These are phyloP conservation scores for Cephalopterus ornatus DNA, from an alignment of 2,113 vertebrate genomes.

Conservation along the genomic window DNA sequence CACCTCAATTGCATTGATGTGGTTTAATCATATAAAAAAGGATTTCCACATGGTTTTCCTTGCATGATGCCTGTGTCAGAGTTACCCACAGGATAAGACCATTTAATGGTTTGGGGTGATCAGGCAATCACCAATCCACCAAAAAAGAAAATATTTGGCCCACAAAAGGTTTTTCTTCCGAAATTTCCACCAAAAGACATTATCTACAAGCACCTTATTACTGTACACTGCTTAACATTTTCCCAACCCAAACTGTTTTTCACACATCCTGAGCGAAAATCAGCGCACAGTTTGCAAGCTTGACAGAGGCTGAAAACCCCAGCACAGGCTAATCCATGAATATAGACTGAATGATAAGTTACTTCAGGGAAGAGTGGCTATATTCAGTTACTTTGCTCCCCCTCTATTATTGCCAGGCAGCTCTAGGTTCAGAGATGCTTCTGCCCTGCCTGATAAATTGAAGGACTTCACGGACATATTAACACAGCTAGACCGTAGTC, in stretches of 20 bases:
- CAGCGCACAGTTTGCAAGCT: not conserved
- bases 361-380: not conserved
- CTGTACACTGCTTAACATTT: not conserved
- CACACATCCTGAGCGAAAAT: not conserved
- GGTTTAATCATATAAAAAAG: not conserved
- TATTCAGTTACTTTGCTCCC: not conserved
- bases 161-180: not conserved
- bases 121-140: not conserved
- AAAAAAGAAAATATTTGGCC: not conserved
- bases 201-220: not conserved
- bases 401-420: not conserved
- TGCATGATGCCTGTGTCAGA: not conserved
- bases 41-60: not conserved
- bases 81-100: not conserved
- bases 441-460: slow-evolving; percentile 43
- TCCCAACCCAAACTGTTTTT: not conserved
- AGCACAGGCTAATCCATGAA: not conserved
- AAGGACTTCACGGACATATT: slow-evolving; percentile 50
- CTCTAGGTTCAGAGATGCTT: not conserved
- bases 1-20: not conserved
- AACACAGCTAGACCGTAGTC: slow-evolving; percentile 23
- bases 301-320: not conserved
- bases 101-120: not conserved
- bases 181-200: not conserved
- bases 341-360: slow-evolving; percentile 25